Evolutionary conservation across 64 coral and sea anemone genomes (phyloP), one percentile per base, ranked within the genome.

Genomic region (Montipora sp.): DNA sequence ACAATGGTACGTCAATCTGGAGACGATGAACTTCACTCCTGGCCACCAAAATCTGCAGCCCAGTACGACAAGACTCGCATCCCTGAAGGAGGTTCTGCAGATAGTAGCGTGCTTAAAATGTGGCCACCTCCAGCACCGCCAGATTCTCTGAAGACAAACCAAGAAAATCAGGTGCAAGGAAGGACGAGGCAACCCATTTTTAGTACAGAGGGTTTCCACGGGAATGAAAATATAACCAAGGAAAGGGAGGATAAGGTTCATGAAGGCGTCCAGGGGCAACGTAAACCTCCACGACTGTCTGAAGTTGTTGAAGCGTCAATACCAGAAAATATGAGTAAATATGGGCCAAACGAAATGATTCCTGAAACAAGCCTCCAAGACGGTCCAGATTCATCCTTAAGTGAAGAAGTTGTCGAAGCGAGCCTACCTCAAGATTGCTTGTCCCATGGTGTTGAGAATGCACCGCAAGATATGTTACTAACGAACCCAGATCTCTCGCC

Each of bases 101-200:
- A 5, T 15, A 69, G 83, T 27, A 75, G 74, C 1, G 48, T 45
- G 8, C 45, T 89, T 36, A 80, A 88, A 59, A 82, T 73, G 48
- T 94, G 92, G 92, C 85, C 92, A 15, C 78, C 43, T 3, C 92
- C 92, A 7, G 87, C 65, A 13, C 76, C 92, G 36, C 92, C 86
- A 1, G 84, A 89, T 3, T 80, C 87, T 47, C 16, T 75, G 36
- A 81, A 76, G 8, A 44, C 50, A 47, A 48, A 46, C 43, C 21
- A 9, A 14, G 47, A 44, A 59, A 71, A 84, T 9, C 47, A 49
- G 5, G 12, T 18, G 57, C 75, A 77, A 46, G 58, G 59, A 51
- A 57, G 20, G 46, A 45, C 49, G 47, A 67, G 23, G 0, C 77
- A 24, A 21, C 11, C 3, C 53, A 23, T 24, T 20, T 23, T 51